Conservation (phyloP, 1,140 invertebrate species). For the Camponotus pennsylvanicus region DNA sequence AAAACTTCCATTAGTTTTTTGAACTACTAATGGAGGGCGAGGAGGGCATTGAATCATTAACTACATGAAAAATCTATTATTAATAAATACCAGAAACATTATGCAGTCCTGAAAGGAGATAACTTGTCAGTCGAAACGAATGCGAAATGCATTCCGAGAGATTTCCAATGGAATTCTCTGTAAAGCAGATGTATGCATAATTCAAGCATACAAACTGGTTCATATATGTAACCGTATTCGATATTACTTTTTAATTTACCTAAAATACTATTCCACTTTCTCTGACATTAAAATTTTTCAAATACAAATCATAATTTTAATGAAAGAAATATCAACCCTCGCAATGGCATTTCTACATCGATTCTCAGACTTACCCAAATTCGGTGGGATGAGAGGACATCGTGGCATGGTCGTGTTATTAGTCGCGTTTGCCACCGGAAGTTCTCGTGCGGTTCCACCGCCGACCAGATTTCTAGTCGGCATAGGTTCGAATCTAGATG, state of each 20-base stretch:
- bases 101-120: background rate
- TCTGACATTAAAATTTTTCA: background rate
- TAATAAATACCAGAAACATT: background rate
- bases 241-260: background rate
- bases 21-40: no score
- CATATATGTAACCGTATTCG: background rate
- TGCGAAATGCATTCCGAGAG: background rate
- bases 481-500: slow-evolving; percentile 44
- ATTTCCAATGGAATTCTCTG: background rate
- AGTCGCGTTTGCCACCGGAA: slow-evolving; percentile 65
- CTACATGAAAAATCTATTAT: background rate
- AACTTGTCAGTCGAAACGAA: background rate
- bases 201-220: background rate
- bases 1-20: no score
- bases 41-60: background rate
- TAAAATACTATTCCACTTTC: background rate
- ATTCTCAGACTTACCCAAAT: slow-evolving; percentile 82
- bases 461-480: slow-evolving; percentile 50
- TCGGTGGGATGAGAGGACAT: slow-evolving; percentile 85
- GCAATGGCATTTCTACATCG: background rate
- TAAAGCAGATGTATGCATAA: background rate
- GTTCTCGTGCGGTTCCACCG: slow-evolving; percentile 47
- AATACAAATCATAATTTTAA: background rate
- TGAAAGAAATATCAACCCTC: background rate
- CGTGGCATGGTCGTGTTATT: slow-evolving; percentile 62